Conservation (phyloP, 2,113 vertebrate species). For the Drymodes brunneopygia region DNA sequence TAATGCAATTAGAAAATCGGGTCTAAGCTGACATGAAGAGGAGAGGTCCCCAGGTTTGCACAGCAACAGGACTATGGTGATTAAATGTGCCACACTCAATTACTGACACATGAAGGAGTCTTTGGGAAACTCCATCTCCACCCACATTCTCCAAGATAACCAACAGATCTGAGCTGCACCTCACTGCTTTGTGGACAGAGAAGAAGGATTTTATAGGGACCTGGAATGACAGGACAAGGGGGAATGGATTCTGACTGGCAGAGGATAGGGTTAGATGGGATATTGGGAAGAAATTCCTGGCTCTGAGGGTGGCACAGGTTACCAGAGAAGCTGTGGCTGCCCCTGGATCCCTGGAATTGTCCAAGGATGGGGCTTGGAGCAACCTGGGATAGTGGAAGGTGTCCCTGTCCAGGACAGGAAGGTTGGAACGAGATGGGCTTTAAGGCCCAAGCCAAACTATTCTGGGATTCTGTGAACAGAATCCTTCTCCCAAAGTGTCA, state of each 20-base stretch:
- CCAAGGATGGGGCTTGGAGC: neutral
- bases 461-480: neutral
- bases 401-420: neutral
- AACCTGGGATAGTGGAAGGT: neutral
- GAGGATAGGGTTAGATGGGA: neutral
- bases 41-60: slow-evolving; percentile 29
- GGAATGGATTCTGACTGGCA: neutral
- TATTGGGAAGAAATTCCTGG: neutral
- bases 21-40: slow-evolving; percentile 61
- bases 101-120: neutral
- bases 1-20: slow-evolving; percentile 68
- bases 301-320: neutral
- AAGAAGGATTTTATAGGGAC: neutral
- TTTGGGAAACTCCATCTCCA: neutral
- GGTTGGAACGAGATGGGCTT: neutral
- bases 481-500: neutral
- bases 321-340: neutral
- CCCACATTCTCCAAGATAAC: neutral
- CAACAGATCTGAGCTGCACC: neutral
- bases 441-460: neutral
- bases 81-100: slow-evolving; percentile 54
- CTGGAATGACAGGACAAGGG: neutral
- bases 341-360: neutral
- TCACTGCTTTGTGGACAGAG: neutral
- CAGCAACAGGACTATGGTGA: neutral